phyloP scores from a whole-genome alignment of 2,888 invertebrate genomes.

The Hyppa rectilinea region DNA sequence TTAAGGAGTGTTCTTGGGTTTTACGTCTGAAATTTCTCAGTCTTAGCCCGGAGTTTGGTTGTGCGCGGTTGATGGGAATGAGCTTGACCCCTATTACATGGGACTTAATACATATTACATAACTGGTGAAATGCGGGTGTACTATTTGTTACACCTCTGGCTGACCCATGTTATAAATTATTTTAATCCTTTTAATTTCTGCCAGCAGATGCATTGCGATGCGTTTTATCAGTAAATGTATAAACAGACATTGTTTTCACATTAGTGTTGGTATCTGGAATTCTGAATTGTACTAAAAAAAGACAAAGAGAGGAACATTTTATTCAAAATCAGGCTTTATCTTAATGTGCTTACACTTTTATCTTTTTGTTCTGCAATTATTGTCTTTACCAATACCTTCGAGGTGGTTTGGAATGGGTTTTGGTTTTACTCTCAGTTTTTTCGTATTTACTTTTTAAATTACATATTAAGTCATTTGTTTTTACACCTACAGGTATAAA shows the following conservation, averaged over 20 bases:
- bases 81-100: too few species aligned
- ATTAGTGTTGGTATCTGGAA: slow-evolving; percentile 25
- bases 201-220: too few species aligned
- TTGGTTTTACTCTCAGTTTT: not conserved
- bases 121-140: too few species aligned
- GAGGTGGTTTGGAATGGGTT: not conserved
- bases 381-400: not conserved
- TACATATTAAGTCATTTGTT: too few species aligned
- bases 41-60: too few species aligned
- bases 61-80: too few species aligned
- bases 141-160: too few species aligned
- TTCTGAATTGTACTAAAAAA: not conserved
- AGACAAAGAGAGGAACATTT: not conserved
- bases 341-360: not conserved
- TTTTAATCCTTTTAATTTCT: not conserved
- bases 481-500: not conserved
- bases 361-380: not conserved
- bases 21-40: too few species aligned
- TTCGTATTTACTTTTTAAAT: not conserved
- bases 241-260: slow-evolving; percentile 11
- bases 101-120: too few species aligned
- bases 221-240: not conserved
- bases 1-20: too few species aligned
- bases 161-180: too few species aligned
- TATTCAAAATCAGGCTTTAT: not conserved